phyloP scores from a whole-genome alignment of 2,888 invertebrate genomes.

The Trissoscelio sp. region DNA sequence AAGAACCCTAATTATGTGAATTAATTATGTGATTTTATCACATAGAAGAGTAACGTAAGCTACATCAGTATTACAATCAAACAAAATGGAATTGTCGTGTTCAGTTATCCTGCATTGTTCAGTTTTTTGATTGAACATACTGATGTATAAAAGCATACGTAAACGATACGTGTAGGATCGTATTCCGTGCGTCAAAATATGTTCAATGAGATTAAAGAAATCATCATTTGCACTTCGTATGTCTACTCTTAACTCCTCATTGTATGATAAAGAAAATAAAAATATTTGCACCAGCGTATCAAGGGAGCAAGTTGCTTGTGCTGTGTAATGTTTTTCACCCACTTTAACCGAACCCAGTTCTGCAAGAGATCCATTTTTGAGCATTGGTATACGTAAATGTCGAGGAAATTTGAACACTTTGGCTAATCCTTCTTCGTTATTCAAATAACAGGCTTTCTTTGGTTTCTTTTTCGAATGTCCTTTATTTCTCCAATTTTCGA shows the following conservation, averaged over 20 bases:
- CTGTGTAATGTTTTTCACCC: not conserved
- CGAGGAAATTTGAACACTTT: constrained; percentile 1
- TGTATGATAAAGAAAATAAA: not conserved
- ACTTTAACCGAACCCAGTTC: not conserved
- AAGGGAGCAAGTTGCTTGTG: not conserved
- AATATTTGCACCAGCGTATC: constrained; percentile 71
- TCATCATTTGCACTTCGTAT: no score
- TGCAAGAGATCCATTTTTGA: constrained; percentile 4
- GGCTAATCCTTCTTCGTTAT: not conserved
- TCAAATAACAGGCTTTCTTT: not conserved
- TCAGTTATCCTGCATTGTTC: no score
- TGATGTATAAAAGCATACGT: no score
- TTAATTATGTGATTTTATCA: no score
- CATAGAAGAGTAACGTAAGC: no score
- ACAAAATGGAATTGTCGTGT: no score
- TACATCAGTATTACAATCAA: no score
- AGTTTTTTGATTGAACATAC: constrained; percentile 30
- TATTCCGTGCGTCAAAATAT: no score
- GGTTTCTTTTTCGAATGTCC: not conserved
- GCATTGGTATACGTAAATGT: not conserved
- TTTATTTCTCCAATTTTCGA: constrained; percentile 11
- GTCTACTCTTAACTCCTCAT: no score
- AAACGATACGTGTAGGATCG: constrained; percentile 25
- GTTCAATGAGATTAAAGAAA: no score
- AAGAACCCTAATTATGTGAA: no score